Base-by-base conservation (phyloP, 2,888 invertebrate genomes). In the Euzophera pinguis region DNA sequence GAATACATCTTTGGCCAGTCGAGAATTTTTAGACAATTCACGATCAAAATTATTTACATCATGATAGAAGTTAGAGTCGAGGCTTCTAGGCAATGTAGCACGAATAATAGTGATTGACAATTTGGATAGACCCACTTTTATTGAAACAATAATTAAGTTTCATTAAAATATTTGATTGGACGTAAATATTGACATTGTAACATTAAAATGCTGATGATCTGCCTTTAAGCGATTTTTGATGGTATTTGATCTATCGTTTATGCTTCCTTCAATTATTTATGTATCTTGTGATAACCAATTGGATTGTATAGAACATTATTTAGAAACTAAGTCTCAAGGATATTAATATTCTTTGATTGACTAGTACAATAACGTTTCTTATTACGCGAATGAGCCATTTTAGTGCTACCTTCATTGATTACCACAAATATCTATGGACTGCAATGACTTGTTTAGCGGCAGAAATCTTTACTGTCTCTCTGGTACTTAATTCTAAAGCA, bases 191-290 rank as follows among this genome's bases (percentile, higher is more conserved):
- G 74, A 71, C 72, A 74, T 70, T 73, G 65, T 70, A 14, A 14
- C 10, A 32, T 16, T 10, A 32, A 14, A 14, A 45, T 8, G 69
- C 69, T 67, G 74, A 73, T 73, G 73, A 71, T 76, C 65, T 69
- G 70, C 69, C 67, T 65, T 65, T 85, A 84, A 86, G 75, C 79
- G 82, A 74, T 79, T 80, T 82, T 78, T 84, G 81, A 87, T 84
- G 80, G 71, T 69, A 50, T 62, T 64, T 55, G 58, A 49, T 63
- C 63, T 60, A 58, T 66, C 57, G n/a, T n/a, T n/a, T n/a, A n/a
- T n/a, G n/a, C 56, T 55, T 57, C 59, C 57, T 59, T 61, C 61
- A 56, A 58, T 55, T 58, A 55, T 58, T 60, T n/a, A n/a, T n/a
- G n/a, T n/a, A n/a, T n/a, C n/a, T n/a, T n/a, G n/a, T n/a, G n/a